Conservation (phyloP, 1,140 invertebrate species). For the Uloborus diversus region DNA sequence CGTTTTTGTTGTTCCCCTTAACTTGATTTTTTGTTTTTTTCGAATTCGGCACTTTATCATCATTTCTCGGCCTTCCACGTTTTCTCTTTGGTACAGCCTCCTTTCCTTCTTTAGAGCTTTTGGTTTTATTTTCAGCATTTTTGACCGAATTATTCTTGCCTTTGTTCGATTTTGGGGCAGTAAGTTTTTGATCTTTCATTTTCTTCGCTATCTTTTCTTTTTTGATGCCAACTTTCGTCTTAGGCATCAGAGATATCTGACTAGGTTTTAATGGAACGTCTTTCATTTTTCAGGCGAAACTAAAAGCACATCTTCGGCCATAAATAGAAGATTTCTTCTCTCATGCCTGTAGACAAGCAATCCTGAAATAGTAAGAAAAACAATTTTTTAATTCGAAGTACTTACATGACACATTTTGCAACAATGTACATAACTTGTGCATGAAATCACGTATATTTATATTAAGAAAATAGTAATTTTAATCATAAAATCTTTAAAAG, state of each 20-base stretch:
- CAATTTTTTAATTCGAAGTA: background rate
- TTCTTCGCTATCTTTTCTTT: conserved; percentile 48
- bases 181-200: conserved; percentile 15
- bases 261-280: conserved; percentile 16
- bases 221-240: conserved; percentile 23
- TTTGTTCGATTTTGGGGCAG: background rate
- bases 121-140: conserved; percentile 7
- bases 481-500: background rate
- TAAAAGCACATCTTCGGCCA: conserved; percentile 24
- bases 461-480: background rate
- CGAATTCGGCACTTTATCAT: conserved; percentile 18
- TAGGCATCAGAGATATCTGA: background rate
- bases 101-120: background rate
- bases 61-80: conserved; percentile 13
- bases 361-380: background rate
- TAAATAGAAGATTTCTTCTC: background rate
- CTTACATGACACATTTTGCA: background rate
- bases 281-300: conserved; percentile 21
- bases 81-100: background rate
- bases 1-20: background rate
- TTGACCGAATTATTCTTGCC: background rate
- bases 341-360: background rate
- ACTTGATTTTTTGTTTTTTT: conserved; percentile 17
- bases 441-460: background rate
- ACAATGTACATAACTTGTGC: too few species aligned